Conservation (phyloP, 2,888 invertebrate species). For the Plebejus melissa region DNA sequence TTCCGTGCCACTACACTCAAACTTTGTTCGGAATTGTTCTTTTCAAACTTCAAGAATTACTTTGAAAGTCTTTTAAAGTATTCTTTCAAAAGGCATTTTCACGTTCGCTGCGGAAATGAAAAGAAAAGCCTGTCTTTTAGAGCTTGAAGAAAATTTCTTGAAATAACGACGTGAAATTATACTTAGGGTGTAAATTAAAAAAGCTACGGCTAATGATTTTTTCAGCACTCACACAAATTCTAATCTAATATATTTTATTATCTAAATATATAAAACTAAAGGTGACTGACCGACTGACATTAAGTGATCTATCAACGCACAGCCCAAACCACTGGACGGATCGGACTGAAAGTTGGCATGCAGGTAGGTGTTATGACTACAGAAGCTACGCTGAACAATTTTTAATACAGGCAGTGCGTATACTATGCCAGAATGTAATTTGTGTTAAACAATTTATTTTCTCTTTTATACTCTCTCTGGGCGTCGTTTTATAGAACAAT, state of each 20-base stretch:
- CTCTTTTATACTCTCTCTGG: not conserved
- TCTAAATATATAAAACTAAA: too few species aligned
- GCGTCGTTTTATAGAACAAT: not conserved
- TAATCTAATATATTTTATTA: too few species aligned
- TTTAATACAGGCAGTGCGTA: not conserved
- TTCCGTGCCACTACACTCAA: not conserved
- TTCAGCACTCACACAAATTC: too few species aligned
- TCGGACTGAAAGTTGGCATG: too few species aligned
- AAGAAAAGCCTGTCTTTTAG: not conserved
- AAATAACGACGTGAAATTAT: too few species aligned
- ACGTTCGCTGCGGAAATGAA: not conserved
- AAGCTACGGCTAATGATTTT: too few species aligned
- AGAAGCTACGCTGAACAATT: too few species aligned
- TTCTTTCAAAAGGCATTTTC: not conserved
- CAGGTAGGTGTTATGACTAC: too few species aligned
- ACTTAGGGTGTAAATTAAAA: too few species aligned
- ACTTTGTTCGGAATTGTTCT: constrained; percentile 6
- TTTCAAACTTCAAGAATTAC: not conserved
- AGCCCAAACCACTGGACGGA: too few species aligned
- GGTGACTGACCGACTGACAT: too few species aligned
- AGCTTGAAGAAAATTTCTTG: not conserved
- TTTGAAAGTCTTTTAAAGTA: constrained; percentile 6
- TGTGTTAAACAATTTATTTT: constrained; percentile 8
- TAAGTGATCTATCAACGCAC: too few species aligned
- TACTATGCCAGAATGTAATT: not conserved